These are phyloP conservation scores for Trichomycterus rosablanca DNA, from an alignment of 2,113 vertebrate species.

Conservation along the genomic window DNA sequence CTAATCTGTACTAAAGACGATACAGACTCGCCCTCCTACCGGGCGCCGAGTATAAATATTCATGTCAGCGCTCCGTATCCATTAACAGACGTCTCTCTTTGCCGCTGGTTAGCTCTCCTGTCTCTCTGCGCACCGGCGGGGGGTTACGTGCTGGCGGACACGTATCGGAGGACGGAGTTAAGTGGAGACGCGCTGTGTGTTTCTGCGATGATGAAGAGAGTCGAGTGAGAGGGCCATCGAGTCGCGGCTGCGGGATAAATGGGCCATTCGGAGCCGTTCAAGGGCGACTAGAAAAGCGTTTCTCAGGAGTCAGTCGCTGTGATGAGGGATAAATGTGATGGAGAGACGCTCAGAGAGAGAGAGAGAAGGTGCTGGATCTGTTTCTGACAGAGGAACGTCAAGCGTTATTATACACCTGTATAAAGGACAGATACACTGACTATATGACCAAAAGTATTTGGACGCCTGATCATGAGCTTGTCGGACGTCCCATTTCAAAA, in stretches of 20 bases:
- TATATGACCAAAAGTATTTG: too few relatives aligned
- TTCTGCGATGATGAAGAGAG: conserved; percentile 32
- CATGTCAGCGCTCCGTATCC: conserved; percentile 36
- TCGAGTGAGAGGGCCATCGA: conserved; percentile 37
- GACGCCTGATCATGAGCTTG: too few relatives aligned
- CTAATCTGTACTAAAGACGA: conserved; percentile 32
- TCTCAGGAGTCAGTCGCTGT: conserved; percentile 23
- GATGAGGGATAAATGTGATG: conserved; percentile 15
- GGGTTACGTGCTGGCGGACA: not conserved
- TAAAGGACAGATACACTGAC: too few relatives aligned
- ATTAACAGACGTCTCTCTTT: conserved; percentile 2
- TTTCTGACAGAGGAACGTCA: too few relatives aligned
- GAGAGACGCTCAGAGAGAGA: conserved; percentile 13
- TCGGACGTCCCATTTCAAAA: too few relatives aligned
- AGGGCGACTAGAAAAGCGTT: conserved; percentile 32
- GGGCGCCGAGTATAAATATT: conserved; percentile 30
- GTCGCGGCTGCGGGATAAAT: conserved; percentile 31
- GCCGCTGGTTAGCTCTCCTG: not conserved
- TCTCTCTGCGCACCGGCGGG: not conserved
- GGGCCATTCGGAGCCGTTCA: conserved; percentile 38
- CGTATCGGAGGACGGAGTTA: conserved; percentile 1
- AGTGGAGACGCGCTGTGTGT: not conserved
- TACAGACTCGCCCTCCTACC: not conserved
- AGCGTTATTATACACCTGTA: too few relatives aligned
- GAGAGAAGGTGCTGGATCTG: conserved; percentile 10